phyloP scores from a whole-genome alignment of 1,140 invertebrate genomes.

The Scaptodrosophila lebanonensis region DNA sequence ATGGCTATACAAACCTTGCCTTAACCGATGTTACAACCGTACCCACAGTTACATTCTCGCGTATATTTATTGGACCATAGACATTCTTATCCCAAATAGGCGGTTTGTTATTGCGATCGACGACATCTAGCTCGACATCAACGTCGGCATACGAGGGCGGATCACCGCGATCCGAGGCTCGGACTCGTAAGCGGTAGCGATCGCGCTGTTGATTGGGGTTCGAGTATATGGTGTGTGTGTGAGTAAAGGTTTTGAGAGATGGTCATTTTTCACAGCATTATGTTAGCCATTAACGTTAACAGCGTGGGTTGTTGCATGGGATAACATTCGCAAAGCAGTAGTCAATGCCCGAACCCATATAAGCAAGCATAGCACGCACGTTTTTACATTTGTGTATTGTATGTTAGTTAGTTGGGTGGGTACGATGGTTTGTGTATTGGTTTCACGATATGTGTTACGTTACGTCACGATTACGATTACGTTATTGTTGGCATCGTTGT shows the following conservation, averaged over 20 bases:
- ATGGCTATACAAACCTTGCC: conserved; percentile 94
- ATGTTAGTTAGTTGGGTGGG: conserved; percentile 27
- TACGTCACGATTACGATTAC: conserved; percentile 56
- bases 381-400: no score
- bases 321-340: conserved; percentile 1
- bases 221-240: conserved; percentile 37
- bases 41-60: conserved; percentile 98
- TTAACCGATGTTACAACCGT: conserved; percentile 97
- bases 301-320: conserved; percentile 4
- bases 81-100: conserved; percentile 94
- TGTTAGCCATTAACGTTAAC: conserved; percentile 35
- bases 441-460: conserved; percentile 12
- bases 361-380: conserved; percentile 42
- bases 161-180: conserved; percentile 93
- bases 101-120: conserved; percentile 98
- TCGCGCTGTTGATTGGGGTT: conserved; percentile 85
- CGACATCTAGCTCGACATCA: conserved; percentile 97
- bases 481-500: conserved; percentile 67
- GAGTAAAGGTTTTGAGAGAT: conserved; percentile 28
- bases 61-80: conserved; percentile 96
- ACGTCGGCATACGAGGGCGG: conserved; percentile 93
- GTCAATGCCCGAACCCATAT: conserved; percentile 47
- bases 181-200: conserved; percentile 94
- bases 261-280: conserved; percentile 1
- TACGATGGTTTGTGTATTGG: conserved; percentile 51